These are phyloP conservation scores for Gerris buenoi DNA, from an alignment of 1,140 invertebrate species.

Conservation along the genomic window DNA sequence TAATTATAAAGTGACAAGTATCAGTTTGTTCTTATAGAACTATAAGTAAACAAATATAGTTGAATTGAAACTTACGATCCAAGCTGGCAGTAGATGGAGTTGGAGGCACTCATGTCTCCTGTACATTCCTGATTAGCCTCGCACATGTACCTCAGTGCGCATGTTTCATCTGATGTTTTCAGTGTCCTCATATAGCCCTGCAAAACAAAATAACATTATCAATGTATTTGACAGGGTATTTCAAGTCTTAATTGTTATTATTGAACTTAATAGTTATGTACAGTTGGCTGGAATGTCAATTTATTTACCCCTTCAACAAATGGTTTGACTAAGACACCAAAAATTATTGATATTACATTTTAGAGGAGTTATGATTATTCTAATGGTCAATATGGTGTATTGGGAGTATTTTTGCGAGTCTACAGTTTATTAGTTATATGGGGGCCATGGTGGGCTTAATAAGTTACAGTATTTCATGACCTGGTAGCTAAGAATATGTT, in stretches of 20 bases:
- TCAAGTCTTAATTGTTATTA: not conserved
- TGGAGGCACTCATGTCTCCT: constrained; percentile 58
- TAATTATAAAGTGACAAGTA: not conserved
- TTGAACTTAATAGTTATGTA: not conserved
- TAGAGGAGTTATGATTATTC: no score
- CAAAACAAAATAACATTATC: constrained; percentile 14
- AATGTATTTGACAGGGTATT: no score
- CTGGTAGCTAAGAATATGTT: no score
- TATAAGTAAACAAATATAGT: not conserved
- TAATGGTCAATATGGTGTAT: no score
- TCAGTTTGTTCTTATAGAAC: not conserved
- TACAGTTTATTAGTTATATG: no score
- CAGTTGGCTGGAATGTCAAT: not conserved
- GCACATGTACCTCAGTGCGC: constrained; percentile 67
- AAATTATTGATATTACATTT: no score
- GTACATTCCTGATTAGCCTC: constrained; percentile 76
- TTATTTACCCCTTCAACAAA: constrained; percentile 6
- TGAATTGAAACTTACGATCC: constrained; percentile 60
- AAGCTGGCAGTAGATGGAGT: constrained; percentile 76
- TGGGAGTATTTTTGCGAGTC: no score
- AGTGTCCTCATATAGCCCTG: constrained; percentile 70
- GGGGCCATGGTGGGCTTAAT: no score
- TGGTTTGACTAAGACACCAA: not conserved
- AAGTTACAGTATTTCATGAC: no score
- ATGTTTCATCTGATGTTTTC: constrained; percentile 59